Evolutionary conservation across 2,888 invertebrate species (phyloP).

Genomic region (Plebejus melissa): DNA sequence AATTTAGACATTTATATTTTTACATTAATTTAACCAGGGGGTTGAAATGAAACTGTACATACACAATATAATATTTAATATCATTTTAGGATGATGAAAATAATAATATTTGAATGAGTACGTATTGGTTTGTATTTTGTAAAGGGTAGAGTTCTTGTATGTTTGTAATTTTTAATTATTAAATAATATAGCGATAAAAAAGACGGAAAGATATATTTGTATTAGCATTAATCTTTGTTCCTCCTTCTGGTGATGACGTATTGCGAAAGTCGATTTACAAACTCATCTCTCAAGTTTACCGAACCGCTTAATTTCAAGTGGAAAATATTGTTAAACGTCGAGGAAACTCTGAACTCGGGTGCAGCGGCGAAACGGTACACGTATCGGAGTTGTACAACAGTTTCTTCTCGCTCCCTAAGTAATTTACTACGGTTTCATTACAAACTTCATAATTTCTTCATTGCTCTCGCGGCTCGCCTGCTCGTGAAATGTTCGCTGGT

Average conservation of each 20-base stretch:
- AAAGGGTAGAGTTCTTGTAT: too few species aligned
- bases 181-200: too few species aligned
- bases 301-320: conserved; percentile 24
- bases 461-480: not conserved
- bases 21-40: too few species aligned
- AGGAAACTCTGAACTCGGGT: not conserved
- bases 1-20: too few species aligned
- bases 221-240: not conserved
- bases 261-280: not conserved
- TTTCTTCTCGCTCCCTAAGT: conserved; percentile 12
- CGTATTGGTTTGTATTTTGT: too few species aligned
- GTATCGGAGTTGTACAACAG: not conserved
- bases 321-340: conserved; percentile 29
- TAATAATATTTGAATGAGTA: too few species aligned
- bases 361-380: conserved; percentile 13
- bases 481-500: not conserved
- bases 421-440: conserved; percentile 32
- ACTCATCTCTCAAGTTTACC: conserved; percentile 11
- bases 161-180: too few species aligned
- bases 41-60: too few species aligned
- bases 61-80: too few species aligned
- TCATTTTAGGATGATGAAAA: too few species aligned
- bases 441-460: conserved; percentile 32
- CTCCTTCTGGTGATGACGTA: not conserved
- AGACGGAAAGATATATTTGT: too few species aligned